phyloP scores from a whole-genome alignment of 2,113 vertebrate species.

The Gnathonemus echidnorhynchus region DNA sequence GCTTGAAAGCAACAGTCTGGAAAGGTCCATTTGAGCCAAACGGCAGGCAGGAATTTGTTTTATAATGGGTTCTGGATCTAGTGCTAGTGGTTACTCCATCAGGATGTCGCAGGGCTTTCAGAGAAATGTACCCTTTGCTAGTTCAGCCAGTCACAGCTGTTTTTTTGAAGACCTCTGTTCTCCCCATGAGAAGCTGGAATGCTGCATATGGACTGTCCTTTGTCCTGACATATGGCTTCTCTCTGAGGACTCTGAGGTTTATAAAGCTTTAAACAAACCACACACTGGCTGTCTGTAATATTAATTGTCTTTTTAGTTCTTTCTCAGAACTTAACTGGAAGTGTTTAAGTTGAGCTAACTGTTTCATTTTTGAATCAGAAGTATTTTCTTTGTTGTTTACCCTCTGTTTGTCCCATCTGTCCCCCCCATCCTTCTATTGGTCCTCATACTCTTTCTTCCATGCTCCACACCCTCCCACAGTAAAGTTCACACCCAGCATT shows the following conservation, averaged over 20 bases:
- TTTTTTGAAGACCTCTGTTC: not conserved
- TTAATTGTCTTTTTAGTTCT: constrained; percentile 17
- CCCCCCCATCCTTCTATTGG: not conserved
- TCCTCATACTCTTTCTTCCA: not conserved
- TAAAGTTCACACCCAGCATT: constrained; percentile 76
- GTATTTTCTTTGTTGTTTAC: not conserved
- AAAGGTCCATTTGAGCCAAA: not conserved
- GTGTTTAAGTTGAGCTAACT: not conserved
- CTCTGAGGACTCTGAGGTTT: constrained; percentile 1
- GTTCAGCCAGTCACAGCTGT: not conserved
- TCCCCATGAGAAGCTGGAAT: not conserved
- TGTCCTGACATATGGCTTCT: constrained; percentile 7
- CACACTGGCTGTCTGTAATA: not conserved
- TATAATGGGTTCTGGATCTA: constrained; percentile 4
- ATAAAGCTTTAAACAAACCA: constrained; percentile 12
- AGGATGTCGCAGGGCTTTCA: not conserved
- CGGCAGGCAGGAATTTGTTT: constrained; percentile 7
- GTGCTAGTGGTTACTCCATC: not conserved
- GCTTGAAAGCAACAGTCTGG: constrained; percentile 1
- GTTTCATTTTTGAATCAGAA: not conserved
- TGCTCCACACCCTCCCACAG: constrained; percentile 50
- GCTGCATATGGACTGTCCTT: not conserved
- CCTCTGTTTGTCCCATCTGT: not conserved
- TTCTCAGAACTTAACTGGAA: constrained; percentile 2
- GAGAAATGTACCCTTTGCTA: not conserved